These are phyloP conservation scores for Salvelinus sp. DNA, from an alignment of 2,113 vertebrate species.

Conservation along the genomic window DNA sequence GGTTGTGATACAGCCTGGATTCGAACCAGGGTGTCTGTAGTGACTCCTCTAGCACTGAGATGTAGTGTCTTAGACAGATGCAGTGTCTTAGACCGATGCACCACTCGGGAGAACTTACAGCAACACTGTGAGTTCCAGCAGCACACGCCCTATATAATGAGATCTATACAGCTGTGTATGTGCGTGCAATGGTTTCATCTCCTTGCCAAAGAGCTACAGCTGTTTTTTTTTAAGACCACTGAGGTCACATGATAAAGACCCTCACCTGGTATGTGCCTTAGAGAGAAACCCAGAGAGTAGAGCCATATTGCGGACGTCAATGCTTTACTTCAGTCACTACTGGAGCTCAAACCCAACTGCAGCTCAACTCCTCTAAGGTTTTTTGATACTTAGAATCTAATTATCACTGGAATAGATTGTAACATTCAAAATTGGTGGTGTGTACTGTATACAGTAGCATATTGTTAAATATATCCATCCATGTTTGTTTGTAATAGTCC, in stretches of 20 bases:
- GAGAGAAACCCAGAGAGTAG: not conserved
- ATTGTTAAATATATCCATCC: no score
- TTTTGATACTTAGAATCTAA: not conserved
- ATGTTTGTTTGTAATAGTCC: no score
- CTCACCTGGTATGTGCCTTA: not conserved
- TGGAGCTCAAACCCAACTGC: not conserved
- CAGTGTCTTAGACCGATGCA: no score
- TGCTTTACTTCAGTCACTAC: not conserved
- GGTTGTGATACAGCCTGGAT: no score
- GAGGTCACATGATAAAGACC: constrained; percentile 16
- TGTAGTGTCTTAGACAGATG: no score
- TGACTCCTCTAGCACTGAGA: no score
- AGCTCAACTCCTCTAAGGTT: not conserved
- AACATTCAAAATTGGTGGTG: no score
- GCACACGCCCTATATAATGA: constrained; percentile 33
- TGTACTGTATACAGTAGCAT: no score
- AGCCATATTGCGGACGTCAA: not conserved
- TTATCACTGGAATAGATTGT: no score
- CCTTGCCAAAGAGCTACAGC: constrained; percentile 22
- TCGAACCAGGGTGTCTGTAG: no score
- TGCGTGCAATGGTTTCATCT: not conserved
- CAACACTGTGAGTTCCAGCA: constrained; percentile 24
- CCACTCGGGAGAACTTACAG: not conserved
- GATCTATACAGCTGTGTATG: constrained; percentile 19
- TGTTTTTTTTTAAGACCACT: constrained; percentile 23